Evolutionary conservation across 23 tunicate genomes (phyloP), one percentile per base, ranked within the genome.

Genomic region (Botrylloides violaceus): DNA sequence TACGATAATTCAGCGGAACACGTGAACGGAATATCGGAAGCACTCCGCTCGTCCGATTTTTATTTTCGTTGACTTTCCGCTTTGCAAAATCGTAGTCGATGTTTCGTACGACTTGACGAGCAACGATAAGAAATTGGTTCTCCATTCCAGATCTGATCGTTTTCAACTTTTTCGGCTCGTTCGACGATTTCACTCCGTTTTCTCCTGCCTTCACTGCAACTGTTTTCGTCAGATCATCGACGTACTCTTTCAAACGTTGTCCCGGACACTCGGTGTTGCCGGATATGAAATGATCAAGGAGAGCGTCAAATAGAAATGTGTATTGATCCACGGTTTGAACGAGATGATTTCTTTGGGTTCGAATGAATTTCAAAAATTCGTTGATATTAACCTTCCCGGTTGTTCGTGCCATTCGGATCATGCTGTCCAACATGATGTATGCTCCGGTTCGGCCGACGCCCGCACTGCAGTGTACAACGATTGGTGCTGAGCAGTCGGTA

Each of bases 311-410:
- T 0, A 88, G 88, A 59, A 88, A 88, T 23, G 82, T 76, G 77
- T 88, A 88, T 65, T 88, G 96, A 43, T 88, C 96, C 88, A 81
- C 85, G 2, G 96, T 88, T 63, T 88, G 96, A n/a, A 88, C 96
- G 7, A 88, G 83, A 43, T 82, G 84, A 73, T 82, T 88, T 22
- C 96, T 34, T 36, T 88, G 88, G 9, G 65, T 50, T 64, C 96
- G 59, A 30, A 88, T 88, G 32, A 77, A 72, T 18, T 71, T 63
- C 35, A 88, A 66, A 61, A 82, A 88, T 3, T 68, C 57, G 47
- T 66, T 79, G n/a, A 88, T 65, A 60, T 88, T 82, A 6, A 88
- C 71, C n/a, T 61, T 56, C 12, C 80, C 80, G 25, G 88, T 82
- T 7, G 79, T 71, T 62, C 87, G 66, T 23, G 87, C 57, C 96